Conservation (phyloP, 2,888 invertebrate species). For the Pherbina coryleti region DNA sequence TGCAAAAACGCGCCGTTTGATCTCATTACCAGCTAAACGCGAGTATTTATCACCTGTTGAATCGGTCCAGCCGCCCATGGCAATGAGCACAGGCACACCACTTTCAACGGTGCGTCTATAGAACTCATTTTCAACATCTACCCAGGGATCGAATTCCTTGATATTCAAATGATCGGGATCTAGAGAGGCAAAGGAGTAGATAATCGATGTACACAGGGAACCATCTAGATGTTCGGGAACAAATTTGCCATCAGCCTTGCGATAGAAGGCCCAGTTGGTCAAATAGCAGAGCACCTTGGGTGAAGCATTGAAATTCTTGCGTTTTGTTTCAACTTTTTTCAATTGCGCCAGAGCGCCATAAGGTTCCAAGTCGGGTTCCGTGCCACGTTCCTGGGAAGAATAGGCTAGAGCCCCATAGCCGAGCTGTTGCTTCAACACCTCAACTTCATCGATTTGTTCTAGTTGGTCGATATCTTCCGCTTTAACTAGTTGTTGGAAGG, state of each 20-base stretch:
- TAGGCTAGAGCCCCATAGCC: constrained; percentile 54
- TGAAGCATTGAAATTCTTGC: constrained; percentile 57
- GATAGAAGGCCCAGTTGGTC: constrained; percentile 90
- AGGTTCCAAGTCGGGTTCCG: constrained; percentile 43
- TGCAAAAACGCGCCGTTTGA: constrained; percentile 79
- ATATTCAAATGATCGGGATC: constrained; percentile 83
- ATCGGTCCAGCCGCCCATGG: constrained; percentile 96
- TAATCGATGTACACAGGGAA: constrained; percentile 86
- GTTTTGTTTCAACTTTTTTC: constrained; percentile 46
- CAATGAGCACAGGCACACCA: constrained; percentile 77
- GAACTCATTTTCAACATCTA: constrained; percentile 87
- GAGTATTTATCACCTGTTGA: constrained; percentile 91
- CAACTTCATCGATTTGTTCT: constrained; percentile 57
- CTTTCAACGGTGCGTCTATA: constrained; percentile 83
- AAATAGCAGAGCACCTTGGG: constrained; percentile 84
- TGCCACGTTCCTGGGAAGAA: constrained; percentile 15
- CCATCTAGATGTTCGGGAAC: constrained; percentile 88
- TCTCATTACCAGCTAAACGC: constrained; percentile 78
- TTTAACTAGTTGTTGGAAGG: constrained; percentile 65
- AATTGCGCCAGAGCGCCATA: constrained; percentile 61
- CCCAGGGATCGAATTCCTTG: constrained; percentile 88
- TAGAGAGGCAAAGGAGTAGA: constrained; percentile 91
- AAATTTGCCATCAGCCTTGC: constrained; percentile 85
- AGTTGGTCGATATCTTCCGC: constrained; percentile 54
- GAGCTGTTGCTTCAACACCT: constrained; percentile 50